phyloP scores from a whole-genome alignment of 2,888 invertebrate species.

The Cephus pulcher region DNA sequence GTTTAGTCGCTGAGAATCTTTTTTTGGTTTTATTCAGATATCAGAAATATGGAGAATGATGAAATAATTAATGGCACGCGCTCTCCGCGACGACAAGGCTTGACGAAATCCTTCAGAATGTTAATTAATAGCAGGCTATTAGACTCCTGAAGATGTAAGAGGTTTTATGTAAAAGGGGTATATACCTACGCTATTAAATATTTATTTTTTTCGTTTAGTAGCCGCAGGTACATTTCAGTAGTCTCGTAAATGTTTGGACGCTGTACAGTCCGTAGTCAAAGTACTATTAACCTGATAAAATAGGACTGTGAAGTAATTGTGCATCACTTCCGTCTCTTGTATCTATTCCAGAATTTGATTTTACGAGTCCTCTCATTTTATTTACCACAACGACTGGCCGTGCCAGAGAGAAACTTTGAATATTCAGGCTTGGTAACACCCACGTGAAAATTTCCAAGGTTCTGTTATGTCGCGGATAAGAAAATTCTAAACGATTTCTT shows the following conservation, averaged over 20 bases:
- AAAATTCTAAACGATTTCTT: slow-evolving; percentile 26
- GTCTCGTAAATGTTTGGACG: not conserved
- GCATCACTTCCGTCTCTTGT: not conserved
- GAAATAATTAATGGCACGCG: not conserved
- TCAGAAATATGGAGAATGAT: not conserved
- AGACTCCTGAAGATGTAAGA: not conserved
- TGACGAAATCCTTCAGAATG: not conserved
- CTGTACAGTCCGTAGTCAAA: not conserved
- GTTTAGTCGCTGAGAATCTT: not conserved
- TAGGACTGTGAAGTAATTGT: no score
- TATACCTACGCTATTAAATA: not conserved
- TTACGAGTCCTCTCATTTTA: slow-evolving; percentile 49
- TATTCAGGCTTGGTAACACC: slow-evolving; percentile 54
- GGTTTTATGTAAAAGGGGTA: not conserved
- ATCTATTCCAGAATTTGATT: slow-evolving; percentile 39
- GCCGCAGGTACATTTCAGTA: not conserved
- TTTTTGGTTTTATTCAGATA: not conserved
- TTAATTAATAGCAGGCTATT: not conserved
- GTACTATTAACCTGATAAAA: not conserved
- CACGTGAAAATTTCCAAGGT: slow-evolving; percentile 42
- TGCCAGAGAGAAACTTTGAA: slow-evolving; percentile 48
- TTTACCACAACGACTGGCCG: slow-evolving; percentile 35
- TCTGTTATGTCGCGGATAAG: slow-evolving; percentile 33
- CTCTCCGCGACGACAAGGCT: not conserved
- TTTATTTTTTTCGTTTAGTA: not conserved